A percentile compares a stretch with the other conserved stretches of the same genome.
phyloP scores from a whole-genome alignment of 64 coral and sea anemone genomes.

The Pocillopora damicornis region DNA sequence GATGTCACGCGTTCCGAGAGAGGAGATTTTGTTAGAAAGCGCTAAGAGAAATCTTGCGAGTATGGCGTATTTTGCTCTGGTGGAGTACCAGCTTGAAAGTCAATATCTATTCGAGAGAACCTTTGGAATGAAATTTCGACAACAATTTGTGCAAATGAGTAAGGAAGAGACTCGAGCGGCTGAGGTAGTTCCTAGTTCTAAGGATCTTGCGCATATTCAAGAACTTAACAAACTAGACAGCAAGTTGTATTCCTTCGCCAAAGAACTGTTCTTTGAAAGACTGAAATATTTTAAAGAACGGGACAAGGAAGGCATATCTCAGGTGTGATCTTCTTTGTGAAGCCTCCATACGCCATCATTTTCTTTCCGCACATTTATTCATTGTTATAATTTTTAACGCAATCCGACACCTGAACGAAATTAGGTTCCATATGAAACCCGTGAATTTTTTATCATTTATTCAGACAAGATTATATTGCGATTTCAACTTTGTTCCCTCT shows the following conservation, averaged over 20 bases:
- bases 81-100: constrained; percentile 91
- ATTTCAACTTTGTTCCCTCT: too few species aligned
- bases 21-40: constrained; percentile 74
- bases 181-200: not conserved
- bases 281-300: constrained; percentile 56
- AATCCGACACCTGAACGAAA: too few species aligned
- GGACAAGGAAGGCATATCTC: not conserved
- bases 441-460: too few species aligned
- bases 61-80: constrained; percentile 94
- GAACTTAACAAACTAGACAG: constrained; percentile 54
- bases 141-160: constrained; percentile 57
- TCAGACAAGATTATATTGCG: too few species aligned
- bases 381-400: too few species aligned
- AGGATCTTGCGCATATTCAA: constrained; percentile 21
- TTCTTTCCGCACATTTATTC: too few species aligned
- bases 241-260: constrained; percentile 54
- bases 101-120: constrained; percentile 97
- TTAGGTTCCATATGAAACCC: too few species aligned
- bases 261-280: constrained; percentile 67
- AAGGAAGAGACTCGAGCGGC: constrained; percentile 40
- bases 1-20: constrained; percentile 40
- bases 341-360: too few species aligned
- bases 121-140: constrained; percentile 77
- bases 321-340: not conserved
- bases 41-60: constrained; percentile 74